Evolutionary conservation across 2,113 vertebrate genomes (phyloP).

Genomic region (Grus americana): DNA sequence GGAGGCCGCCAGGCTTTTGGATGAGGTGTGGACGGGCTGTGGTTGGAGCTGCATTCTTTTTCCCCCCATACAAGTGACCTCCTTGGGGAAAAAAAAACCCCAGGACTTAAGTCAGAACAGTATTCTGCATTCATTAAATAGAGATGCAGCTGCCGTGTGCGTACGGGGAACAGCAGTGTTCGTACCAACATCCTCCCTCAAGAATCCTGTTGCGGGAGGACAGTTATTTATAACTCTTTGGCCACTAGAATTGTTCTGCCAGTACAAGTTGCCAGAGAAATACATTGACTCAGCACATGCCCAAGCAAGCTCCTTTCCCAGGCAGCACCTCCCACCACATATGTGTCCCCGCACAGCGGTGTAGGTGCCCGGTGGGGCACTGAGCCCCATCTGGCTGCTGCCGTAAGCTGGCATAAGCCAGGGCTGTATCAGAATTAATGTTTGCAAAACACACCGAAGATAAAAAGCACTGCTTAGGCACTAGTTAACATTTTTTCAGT

Average conservation of each 20-base stretch:
- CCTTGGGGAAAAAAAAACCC: neutral
- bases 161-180: neutral
- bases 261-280: slow-evolving; percentile 14
- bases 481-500: neutral
- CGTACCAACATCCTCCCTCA: slow-evolving; percentile 25
- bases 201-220: neutral
- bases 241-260: neutral
- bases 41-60: neutral
- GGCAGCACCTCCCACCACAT: neutral
- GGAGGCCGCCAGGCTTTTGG: neutral
- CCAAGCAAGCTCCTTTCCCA: neutral
- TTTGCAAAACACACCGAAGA: neutral
- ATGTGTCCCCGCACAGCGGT: accelerated
- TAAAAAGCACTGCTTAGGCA: neutral
- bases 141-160: neutral
- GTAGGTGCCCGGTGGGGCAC: neutral
- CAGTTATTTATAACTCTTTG: slow-evolving; percentile 33
- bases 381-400: neutral
- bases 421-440: neutral
- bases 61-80: neutral
- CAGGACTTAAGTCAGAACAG: neutral
- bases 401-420: neutral
- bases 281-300: slow-evolving; percentile 42
- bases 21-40: slow-evolving; percentile 21
- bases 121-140: neutral